Evolutionary conservation across 2,888 invertebrate species (phyloP).

Genomic region (Pedicia rivosa): DNA sequence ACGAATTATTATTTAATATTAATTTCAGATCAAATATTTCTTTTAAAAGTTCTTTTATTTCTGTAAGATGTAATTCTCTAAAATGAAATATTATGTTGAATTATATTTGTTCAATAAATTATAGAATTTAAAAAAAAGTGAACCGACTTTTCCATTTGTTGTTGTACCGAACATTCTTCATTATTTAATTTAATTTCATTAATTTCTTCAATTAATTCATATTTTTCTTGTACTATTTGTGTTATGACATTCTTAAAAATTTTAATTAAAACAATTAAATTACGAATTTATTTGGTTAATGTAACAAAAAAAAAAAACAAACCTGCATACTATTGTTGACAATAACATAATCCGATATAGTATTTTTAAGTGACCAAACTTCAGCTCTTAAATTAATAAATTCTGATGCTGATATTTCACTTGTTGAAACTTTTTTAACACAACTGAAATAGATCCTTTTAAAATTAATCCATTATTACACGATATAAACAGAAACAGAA

Average conservation of each 20-base stretch:
- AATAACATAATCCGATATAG: slow-evolving; percentile 17
- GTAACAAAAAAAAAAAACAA: background rate
- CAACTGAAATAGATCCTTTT: background rate
- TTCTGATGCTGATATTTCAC: slow-evolving; percentile 18
- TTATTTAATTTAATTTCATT: slow-evolving; percentile 17
- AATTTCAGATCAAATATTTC: slow-evolving; percentile 6
- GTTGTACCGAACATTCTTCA: no score
- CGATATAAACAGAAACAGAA: background rate
- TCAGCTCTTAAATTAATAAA: slow-evolving; percentile 19
- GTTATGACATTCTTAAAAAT: slow-evolving; percentile 16
- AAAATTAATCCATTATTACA: background rate
- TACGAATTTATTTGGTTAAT: no score
- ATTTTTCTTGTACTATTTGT: slow-evolving; percentile 22
- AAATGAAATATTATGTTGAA: background rate
- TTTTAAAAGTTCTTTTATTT: slow-evolving; percentile 5
- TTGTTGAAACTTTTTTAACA: no score
- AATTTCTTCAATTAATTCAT: slow-evolving; percentile 20
- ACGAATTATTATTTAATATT: background rate
- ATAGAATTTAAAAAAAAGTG: no score
- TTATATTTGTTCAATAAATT: no score
- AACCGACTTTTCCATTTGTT: no score
- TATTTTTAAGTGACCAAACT: slow-evolving; percentile 21
- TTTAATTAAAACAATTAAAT: background rate
- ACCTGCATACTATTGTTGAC: slow-evolving; percentile 21
- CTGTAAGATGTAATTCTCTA: slow-evolving; percentile 6